These are phyloP conservation scores for Synchiropus splendidus DNA, from an alignment of 2,113 vertebrate species.

Conservation along the genomic window DNA sequence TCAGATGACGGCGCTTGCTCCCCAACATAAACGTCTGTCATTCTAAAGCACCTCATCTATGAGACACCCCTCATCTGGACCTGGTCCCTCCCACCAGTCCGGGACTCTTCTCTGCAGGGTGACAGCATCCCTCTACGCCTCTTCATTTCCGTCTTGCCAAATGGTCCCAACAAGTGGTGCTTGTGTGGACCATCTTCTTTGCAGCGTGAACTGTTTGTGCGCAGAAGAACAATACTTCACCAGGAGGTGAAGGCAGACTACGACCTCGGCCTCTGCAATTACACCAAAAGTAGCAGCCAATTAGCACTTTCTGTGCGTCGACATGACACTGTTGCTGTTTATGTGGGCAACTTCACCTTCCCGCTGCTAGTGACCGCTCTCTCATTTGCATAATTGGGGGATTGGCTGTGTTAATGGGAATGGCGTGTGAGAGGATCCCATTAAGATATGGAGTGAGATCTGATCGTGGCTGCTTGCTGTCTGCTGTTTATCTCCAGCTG, in stretches of 20 bases:
- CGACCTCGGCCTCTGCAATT: conserved; percentile 61
- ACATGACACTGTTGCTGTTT: conserved; percentile 61
- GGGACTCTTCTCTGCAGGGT: conserved; percentile 16
- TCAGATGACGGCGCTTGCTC: background rate
- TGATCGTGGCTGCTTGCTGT: conserved; percentile 48
- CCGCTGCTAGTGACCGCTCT: conserved; percentile 45
- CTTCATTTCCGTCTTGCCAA: conserved; percentile 35
- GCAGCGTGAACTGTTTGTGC: conserved; percentile 62
- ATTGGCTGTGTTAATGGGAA: conserved; percentile 61
- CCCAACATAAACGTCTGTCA: too few species aligned
- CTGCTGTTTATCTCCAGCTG: conserved; percentile 49
- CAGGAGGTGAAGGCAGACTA: conserved; percentile 50
- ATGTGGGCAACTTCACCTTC: conserved; percentile 60
- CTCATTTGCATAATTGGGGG: conserved; percentile 69
- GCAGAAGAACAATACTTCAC: conserved; percentile 66
- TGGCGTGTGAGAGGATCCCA: conserved; percentile 60
- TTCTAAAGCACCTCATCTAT: too few species aligned
- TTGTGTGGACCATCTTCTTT: conserved; percentile 53
- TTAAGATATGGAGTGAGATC: conserved; percentile 68
- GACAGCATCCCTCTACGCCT: conserved; percentile 14
- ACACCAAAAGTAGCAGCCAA: conserved; percentile 65
- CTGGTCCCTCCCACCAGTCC: conserved; percentile 5
- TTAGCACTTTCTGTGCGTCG: conserved; percentile 58
- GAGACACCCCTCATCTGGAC: conserved; percentile 5
- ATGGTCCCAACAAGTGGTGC: conserved; percentile 47